A percentile compares a stretch with the other conserved stretches of the same genome.
Conservation (phyloP, 2,113 vertebrate genomes). For the Rutilus rutilus region DNA sequence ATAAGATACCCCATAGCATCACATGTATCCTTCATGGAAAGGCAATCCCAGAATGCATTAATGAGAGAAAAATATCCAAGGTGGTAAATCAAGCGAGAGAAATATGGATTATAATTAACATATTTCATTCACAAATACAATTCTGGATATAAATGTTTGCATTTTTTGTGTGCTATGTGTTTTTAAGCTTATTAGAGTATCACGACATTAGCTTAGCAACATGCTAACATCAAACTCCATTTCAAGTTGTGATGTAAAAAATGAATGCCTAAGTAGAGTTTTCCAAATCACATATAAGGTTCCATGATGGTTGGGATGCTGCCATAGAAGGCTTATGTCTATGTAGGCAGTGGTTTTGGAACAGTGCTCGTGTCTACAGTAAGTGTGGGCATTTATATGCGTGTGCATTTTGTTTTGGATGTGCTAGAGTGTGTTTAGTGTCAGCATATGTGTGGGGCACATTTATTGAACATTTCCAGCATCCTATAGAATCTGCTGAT, state of each 20-base stretch:
- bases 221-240: not conserved
- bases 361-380: not conserved
- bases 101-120: conserved; percentile 6
- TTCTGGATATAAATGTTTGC: not conserved
- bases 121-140: not conserved
- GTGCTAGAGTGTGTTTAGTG: conserved; percentile 20
- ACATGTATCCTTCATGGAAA: conserved; percentile 15
- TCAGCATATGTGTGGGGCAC: conserved; percentile 53
- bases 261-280: not conserved
- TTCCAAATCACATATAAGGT: not conserved
- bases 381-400: conserved; percentile 16
- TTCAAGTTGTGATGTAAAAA: not conserved
- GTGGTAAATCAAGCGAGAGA: not conserved
- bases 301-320: not conserved
- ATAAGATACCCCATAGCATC: not conserved
- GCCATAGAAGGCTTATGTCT: not conserved
- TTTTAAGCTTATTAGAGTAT: not conserved
- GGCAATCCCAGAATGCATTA: conserved; percentile 1
- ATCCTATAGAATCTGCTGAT: conserved; percentile 43
- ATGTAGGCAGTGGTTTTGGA: not conserved
- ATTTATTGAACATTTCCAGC: conserved; percentile 48
- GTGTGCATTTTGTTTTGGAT: conserved; percentile 30
- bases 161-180: not conserved
- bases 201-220: not conserved
- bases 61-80: conserved; percentile 4